Percentiles rank a stretch among this genome's conserved stretches.
phyloP scores from a whole-genome alignment of 1,140 invertebrate genomes.

The Papilio xuthus region DNA sequence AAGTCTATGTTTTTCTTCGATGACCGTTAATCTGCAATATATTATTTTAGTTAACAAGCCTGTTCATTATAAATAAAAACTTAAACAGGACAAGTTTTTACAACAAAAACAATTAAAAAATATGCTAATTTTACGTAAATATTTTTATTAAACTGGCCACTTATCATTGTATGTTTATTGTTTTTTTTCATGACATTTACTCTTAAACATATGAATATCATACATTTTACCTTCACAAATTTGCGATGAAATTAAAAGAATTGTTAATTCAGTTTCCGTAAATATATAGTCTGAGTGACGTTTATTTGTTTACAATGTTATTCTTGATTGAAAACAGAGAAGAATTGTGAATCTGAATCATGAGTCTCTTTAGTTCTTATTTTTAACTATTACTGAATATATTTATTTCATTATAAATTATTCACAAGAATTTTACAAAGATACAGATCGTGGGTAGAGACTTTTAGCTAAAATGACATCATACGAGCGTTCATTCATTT shows the following conservation, averaged over 20 bases:
- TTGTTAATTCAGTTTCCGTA: neutral
- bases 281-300: neutral
- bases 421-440: conserved; percentile 9
- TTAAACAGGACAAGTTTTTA: too few relatives aligned
- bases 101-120: too few relatives aligned
- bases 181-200: too few relatives aligned
- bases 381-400: conserved; percentile 7
- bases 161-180: too few relatives aligned
- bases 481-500: conserved; percentile 22
- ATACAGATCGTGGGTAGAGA: conserved; percentile 10
- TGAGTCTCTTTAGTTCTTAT: neutral
- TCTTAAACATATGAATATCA: too few relatives aligned
- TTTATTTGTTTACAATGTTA: neutral
- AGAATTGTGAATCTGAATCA: neutral
- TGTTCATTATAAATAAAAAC: neutral
- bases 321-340: neutral
- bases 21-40: neutral
- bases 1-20: neutral
- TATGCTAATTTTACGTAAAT: too few relatives aligned
- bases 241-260: too few relatives aligned
- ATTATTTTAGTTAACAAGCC: neutral
- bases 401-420: neutral
- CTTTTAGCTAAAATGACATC: conserved; percentile 23
- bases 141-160: too few relatives aligned
- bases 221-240: too few relatives aligned